Conservation (phyloP, 37 sponge, comb jelly and placozoan genomes). For the Theonella swinhoei region DNA sequence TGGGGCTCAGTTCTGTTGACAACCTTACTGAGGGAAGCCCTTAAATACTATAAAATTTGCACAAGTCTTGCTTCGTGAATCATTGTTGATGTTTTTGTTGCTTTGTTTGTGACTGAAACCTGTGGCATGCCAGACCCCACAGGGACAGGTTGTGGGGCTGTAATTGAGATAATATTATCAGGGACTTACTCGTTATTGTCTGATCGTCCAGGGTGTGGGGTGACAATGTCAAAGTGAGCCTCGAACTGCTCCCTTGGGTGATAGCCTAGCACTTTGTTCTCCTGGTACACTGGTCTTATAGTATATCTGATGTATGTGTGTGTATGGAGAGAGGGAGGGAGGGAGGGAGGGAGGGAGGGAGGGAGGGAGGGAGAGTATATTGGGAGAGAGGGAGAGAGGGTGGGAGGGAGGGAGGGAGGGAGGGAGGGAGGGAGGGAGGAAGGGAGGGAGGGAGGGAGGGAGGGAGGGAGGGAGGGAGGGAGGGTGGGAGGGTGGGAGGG, state of each 20-base stretch:
- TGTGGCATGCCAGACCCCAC: background rate
- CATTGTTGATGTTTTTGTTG: too few species aligned
- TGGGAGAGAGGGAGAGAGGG: background rate
- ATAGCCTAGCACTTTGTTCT: conserved; percentile 45
- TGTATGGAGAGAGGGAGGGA: background rate
- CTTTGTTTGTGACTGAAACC: background rate
- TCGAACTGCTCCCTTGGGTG: conserved; percentile 75
- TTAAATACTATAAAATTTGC: too few species aligned
- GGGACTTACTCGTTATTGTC: background rate
- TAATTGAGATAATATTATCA: too few species aligned
- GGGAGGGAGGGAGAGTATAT: background rate
- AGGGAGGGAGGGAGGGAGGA: conserved; percentile 5
- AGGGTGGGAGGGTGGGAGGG: too few species aligned
- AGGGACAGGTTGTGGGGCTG: background rate
- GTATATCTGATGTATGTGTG: conserved; percentile 43
- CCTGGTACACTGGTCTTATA: conserved; percentile 66
- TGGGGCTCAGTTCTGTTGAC: too few species aligned
- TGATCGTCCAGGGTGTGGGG: conserved; percentile 49
- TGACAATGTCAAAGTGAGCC: conserved; percentile 84
- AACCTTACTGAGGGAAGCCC: too few species aligned
- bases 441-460: background rate
- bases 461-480: background rate
- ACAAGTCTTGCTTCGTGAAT: too few species aligned
- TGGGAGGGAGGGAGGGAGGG: conserved; percentile 39
- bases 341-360: background rate